A percentile compares a stretch with the other conserved stretches of the same genome.
Conservation (phyloP, 2,888 invertebrate genomes). For the Autographa gamma region DNA sequence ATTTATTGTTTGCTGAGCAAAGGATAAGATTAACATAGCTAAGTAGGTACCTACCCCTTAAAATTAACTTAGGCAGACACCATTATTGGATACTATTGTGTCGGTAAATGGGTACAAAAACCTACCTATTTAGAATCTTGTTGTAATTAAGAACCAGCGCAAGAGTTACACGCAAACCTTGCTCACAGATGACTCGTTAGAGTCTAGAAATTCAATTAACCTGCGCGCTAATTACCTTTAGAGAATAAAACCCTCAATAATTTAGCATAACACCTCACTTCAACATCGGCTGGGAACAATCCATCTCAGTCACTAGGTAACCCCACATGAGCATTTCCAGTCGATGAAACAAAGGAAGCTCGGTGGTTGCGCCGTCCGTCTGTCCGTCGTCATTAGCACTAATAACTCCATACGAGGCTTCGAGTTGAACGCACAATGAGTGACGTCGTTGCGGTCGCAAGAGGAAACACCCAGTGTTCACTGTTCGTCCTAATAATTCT, state of each 20-base stretch:
- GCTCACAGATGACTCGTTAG: background rate
- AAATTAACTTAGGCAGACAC: too few species aligned
- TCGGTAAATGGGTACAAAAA: too few species aligned
- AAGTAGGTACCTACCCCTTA: too few species aligned
- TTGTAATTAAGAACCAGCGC: background rate
- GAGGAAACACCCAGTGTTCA: constrained; percentile 73
- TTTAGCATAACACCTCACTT: background rate
- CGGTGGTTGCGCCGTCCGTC: constrained; percentile 68
- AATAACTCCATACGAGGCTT: constrained; percentile 82
- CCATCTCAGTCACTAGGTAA: constrained; percentile 19
- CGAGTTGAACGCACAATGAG: constrained; percentile 70
- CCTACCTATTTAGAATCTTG: too few species aligned
- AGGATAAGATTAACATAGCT: too few species aligned
- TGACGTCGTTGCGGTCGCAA: constrained; percentile 78
- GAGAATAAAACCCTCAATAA: background rate
- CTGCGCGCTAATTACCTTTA: background rate
- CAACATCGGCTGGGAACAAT: constrained; percentile 6
- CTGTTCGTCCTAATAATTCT: constrained; percentile 77
- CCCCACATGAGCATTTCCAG: constrained; percentile 33
- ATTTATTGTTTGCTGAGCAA: too few species aligned
- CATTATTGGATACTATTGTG: too few species aligned
- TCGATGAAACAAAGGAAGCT: constrained; percentile 70
- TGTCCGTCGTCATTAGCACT: constrained; percentile 81
- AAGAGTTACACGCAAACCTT: background rate
- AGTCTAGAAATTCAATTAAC: constrained; percentile 1